phyloP scores from a whole-genome alignment of 2,888 invertebrate species.

The Cryptus viduatorius region DNA sequence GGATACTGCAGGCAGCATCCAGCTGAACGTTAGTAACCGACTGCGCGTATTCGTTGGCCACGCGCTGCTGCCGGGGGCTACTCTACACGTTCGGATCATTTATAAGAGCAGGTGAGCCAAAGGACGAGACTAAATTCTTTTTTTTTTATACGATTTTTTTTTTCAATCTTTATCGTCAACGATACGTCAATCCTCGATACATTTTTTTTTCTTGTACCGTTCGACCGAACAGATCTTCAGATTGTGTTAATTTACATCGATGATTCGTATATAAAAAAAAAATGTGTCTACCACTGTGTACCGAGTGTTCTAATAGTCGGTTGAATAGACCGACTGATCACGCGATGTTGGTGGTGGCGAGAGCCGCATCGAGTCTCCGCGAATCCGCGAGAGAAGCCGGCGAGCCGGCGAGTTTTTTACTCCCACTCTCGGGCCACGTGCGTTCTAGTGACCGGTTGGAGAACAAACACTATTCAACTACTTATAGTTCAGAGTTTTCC shows the following conservation, averaged over 20 bases:
- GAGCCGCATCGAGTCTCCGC: neutral
- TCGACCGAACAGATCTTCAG: neutral
- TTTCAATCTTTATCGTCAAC: neutral
- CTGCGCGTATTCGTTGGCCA: neutral
- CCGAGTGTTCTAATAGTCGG: neutral
- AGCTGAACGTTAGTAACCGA: slow-evolving; percentile 12
- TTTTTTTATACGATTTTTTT: slow-evolving; percentile 13
- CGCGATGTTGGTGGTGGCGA: slow-evolving; percentile 49
- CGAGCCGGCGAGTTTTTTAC: slow-evolving; percentile 8
- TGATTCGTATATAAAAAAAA: neutral
- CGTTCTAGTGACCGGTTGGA: slow-evolving; percentile 11
- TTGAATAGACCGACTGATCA: slow-evolving; percentile 23
- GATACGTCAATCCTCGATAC: neutral
- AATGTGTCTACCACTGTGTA: neutral
- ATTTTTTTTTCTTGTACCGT: neutral
- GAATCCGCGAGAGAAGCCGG: slow-evolving; percentile 3
- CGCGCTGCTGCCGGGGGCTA: neutral
- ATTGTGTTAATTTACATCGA: neutral
- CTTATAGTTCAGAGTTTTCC: slow-evolving; percentile 11
- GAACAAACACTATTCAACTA: neutral
- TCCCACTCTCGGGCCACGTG: slow-evolving; percentile 23
- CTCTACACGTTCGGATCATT: slow-evolving; percentile 6
- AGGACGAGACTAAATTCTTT: neutral
- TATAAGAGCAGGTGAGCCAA: slow-evolving; percentile 12
- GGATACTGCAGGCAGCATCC: slow-evolving; percentile 15